Evolutionary conservation across 2,113 vertebrate genomes (phyloP).

Genomic region (Dunckerocampus dactyliophorus): DNA sequence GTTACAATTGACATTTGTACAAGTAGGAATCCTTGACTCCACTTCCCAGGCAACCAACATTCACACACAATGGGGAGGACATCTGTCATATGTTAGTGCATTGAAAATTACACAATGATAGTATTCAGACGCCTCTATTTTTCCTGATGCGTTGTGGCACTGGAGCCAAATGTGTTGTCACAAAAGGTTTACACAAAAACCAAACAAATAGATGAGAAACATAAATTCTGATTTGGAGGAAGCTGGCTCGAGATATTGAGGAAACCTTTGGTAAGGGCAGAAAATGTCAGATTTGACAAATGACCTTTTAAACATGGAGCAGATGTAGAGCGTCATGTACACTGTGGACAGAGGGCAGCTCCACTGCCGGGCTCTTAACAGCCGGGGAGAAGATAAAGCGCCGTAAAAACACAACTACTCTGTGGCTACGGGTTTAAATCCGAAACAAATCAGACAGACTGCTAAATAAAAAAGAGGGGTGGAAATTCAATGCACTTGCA

Average conservation of each 20-base stretch:
- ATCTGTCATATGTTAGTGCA: slow-evolving; percentile 53
- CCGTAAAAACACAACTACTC: too few relatives aligned
- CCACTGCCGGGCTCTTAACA: slow-evolving; percentile 54
- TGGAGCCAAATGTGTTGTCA: slow-evolving; percentile 54
- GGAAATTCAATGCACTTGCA: too few relatives aligned
- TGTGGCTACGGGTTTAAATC: too few relatives aligned
- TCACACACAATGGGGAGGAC: slow-evolving; percentile 24
- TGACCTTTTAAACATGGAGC: slow-evolving; percentile 74
- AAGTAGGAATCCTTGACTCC: slow-evolving; percentile 32
- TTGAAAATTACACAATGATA: slow-evolving; percentile 57
- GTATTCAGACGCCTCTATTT: slow-evolving; percentile 33
- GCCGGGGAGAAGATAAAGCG: slow-evolving; percentile 45
- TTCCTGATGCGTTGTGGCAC: slow-evolving; percentile 52
- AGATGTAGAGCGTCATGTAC: slow-evolving; percentile 68
- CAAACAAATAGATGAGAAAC: slow-evolving; percentile 64
- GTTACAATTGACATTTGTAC: slow-evolving; percentile 51
- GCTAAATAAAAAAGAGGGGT: too few relatives aligned
- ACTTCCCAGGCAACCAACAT: slow-evolving; percentile 51
- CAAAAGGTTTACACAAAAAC: slow-evolving; percentile 62
- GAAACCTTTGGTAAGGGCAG: slow-evolving; percentile 74
- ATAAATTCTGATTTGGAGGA: slow-evolving; percentile 44
- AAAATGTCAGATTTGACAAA: slow-evolving; percentile 76
- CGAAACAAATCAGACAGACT: too few relatives aligned
- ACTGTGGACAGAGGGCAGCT: slow-evolving; percentile 56
- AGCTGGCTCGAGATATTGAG: slow-evolving; percentile 55